A percentile compares a stretch with the other conserved stretches of the same genome.
These are phyloP conservation scores for Pemphredon lugubris DNA, from an alignment of 2,888 invertebrate species.

Conservation along the genomic window DNA sequence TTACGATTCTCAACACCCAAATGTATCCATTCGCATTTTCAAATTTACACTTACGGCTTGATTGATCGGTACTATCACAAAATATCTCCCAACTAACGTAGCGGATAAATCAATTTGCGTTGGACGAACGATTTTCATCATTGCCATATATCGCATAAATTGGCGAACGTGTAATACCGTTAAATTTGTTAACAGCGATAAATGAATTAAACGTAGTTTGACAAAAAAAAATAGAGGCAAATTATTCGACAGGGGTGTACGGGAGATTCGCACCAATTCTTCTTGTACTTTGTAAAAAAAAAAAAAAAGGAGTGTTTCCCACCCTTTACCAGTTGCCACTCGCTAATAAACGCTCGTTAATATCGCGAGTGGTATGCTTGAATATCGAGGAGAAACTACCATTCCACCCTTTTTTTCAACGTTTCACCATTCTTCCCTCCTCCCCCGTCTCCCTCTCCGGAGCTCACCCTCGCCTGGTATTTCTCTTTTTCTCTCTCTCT, in stretches of 20 bases:
- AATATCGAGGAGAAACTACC: slow-evolving; percentile 50
- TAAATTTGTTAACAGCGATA: neutral
- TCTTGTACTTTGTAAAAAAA: slow-evolving; percentile 21
- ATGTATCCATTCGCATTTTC: too few relatives aligned
- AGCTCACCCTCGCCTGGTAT: slow-evolving; percentile 1
- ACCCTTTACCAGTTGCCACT: slow-evolving; percentile 39
- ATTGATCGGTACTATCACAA: too few relatives aligned
- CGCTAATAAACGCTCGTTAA: slow-evolving; percentile 57
- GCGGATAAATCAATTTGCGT: too few relatives aligned
- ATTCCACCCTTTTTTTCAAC: slow-evolving; percentile 38
- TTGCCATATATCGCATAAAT: too few relatives aligned
- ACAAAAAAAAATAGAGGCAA: slow-evolving; percentile 2
- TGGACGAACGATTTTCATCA: too few relatives aligned
- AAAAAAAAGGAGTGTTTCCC: slow-evolving; percentile 37
- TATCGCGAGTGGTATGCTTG: slow-evolving; percentile 51
- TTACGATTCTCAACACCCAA: too few relatives aligned
- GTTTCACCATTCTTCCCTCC: slow-evolving; percentile 15
- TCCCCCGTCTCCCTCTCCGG: neutral
- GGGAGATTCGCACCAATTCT: slow-evolving; percentile 28
- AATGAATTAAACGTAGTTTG: slow-evolving; percentile 19
- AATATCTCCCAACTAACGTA: too few relatives aligned
- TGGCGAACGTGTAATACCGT: slow-evolving; percentile 1
- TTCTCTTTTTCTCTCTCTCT: neutral
- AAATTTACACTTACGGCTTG: too few relatives aligned
- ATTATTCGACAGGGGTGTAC: slow-evolving; percentile 7